Evolutionary conservation across 1,140 invertebrate genomes (phyloP).

Genomic region (Pissodes strobi): DNA sequence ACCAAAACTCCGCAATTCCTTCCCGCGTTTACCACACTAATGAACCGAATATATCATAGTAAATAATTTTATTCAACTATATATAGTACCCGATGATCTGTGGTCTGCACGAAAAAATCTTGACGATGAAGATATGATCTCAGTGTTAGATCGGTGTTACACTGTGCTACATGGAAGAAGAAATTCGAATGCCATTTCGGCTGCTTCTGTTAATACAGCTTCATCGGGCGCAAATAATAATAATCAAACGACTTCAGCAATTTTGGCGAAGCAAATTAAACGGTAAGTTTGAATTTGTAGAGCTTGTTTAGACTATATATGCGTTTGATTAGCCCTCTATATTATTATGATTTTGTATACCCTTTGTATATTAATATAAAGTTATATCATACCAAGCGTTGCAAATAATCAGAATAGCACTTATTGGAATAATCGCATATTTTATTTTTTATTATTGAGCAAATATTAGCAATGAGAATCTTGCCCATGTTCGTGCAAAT

Average conservation of each 20-base stretch:
- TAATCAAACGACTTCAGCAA: slow-evolving; percentile 41
- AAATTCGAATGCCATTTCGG: slow-evolving; percentile 50
- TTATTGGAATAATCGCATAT: too few species aligned
- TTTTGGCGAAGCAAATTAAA: slow-evolving; percentile 53
- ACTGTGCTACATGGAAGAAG: slow-evolving; percentile 65
- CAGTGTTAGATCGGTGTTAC: slow-evolving; percentile 73
- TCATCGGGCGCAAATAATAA: slow-evolving; percentile 49
- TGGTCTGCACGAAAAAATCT: slow-evolving; percentile 70
- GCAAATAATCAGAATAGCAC: too few species aligned
- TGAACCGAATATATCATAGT: neutral
- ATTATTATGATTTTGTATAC: too few species aligned
- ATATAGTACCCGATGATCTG: slow-evolving; percentile 67
- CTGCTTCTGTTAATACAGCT: slow-evolving; percentile 45
- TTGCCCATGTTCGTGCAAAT: too few species aligned
- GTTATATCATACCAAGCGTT: too few species aligned
- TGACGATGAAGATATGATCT: slow-evolving; percentile 68
- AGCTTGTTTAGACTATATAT: too few species aligned
- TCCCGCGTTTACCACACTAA: too few species aligned
- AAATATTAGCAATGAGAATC: neutral
- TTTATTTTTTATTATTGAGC: too few species aligned
- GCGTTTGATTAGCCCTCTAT: neutral
- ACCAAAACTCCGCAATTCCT: too few species aligned
- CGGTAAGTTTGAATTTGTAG: slow-evolving; percentile 39
- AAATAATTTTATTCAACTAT: neutral
- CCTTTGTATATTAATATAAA: too few species aligned